A percentile compares a stretch with the other conserved stretches of the same genome.
phyloP scores from a whole-genome alignment of 2,797 vertebrate genomes.

The Halcyon smyrnensis region DNA sequence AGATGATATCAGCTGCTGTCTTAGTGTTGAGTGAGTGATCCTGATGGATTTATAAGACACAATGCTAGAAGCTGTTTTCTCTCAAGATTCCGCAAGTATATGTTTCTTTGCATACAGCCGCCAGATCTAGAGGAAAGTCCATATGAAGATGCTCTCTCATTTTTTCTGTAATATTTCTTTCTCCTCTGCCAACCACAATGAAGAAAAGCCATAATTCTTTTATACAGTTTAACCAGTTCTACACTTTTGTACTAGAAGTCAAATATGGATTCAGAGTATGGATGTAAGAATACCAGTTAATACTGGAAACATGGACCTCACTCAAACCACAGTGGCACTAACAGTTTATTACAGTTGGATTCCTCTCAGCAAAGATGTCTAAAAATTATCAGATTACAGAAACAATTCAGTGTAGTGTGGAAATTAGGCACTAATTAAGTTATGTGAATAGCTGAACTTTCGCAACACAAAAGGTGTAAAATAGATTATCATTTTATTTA shows the following conservation, averaged over 20 bases:
- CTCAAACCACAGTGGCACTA: not conserved
- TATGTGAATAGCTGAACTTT: constrained; percentile 61
- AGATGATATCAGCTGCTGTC: not conserved
- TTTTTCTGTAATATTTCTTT: not conserved
- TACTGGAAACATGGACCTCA: not conserved
- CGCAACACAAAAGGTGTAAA: constrained; percentile 51
- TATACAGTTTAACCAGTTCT: not conserved
- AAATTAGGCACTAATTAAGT: constrained; percentile 69
- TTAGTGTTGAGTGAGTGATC: not conserved
- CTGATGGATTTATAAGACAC: not conserved
- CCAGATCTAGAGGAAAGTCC: not conserved
- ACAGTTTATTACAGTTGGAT: not conserved
- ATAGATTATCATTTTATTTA: constrained; percentile 72
- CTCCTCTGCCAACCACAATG: not conserved
- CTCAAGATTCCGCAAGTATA: not conserved
- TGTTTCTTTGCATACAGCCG: not conserved
- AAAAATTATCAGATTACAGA: constrained; percentile 23
- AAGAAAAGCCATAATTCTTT: not conserved
- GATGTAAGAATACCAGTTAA: not conserved
- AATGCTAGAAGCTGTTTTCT: not conserved
- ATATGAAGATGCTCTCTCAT: not conserved
- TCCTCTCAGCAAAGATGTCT: constrained; percentile 2
- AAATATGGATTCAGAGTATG: not conserved
- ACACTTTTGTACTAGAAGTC: not conserved
- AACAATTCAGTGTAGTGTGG: not conserved